Conservation (phyloP, 2,113 vertebrate species). For the Ageneiosus marmoratus region DNA sequence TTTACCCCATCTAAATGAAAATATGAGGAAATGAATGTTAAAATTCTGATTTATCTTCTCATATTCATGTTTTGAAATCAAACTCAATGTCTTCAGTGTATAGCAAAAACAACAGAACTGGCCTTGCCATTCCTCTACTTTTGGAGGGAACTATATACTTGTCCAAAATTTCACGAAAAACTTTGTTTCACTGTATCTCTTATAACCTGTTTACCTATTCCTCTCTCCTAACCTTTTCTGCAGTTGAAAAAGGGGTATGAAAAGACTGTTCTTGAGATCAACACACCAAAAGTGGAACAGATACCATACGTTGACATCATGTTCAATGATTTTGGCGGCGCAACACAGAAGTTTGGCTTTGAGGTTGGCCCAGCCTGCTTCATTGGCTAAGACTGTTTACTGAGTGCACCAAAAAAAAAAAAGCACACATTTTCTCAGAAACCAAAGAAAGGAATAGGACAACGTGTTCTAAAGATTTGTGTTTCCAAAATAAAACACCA, state of each 20-base stretch:
- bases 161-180: not conserved
- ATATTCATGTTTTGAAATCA: not conserved
- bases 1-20: not conserved
- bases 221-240: not conserved
- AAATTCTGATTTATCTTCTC: not conserved
- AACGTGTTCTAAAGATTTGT: constrained; percentile 66
- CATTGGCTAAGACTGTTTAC: constrained; percentile 87
- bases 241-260: constrained; percentile 93
- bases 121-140: not conserved
- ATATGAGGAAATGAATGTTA: not conserved
- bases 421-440: constrained; percentile 70
- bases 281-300: constrained; percentile 95
- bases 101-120: not conserved
- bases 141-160: not conserved
- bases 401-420: constrained; percentile 60
- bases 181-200: not conserved
- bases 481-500: constrained; percentile 76
- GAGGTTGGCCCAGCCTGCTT: constrained; percentile 99
- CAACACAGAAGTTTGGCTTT: constrained; percentile 96
- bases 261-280: constrained; percentile 93
- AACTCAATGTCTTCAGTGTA: not conserved
- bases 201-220: not conserved
- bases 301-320: constrained; percentile 95
- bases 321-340: constrained; percentile 97
- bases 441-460: constrained; percentile 69